Evolutionary conservation across 1,140 invertebrate species (phyloP), one percentile per base, ranked within the genome.

Genomic region (Sogatella furcifera): DNA sequence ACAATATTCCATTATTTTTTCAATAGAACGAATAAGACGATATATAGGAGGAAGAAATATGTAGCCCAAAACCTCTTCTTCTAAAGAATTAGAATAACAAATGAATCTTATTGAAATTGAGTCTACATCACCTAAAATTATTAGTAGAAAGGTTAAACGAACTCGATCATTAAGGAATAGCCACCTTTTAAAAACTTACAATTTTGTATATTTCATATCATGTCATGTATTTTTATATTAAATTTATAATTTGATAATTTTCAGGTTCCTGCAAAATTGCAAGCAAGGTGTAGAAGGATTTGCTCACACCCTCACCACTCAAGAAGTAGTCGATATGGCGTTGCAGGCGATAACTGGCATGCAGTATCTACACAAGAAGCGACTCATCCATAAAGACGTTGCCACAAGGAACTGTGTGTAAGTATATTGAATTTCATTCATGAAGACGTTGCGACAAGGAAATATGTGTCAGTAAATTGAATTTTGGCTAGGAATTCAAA

Each of bases 361-460:
- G 55, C 85, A 90, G 62, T 95, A 92, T 73, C 78, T 98, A 58
- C 95, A 98, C 70, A 85, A 89, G 14, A 86, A 92, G 67, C 83
- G 87, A 59, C 79, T 97, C 21, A 78, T 95, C 22, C 94, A 97
- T 71, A 88, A 88, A 73, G 95, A 97, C 72, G 78, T 97, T 52
- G 91, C 93, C n/a, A 84, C 89, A 17, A 85, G 93, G 70, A 96
- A 95, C 76, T 95, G 90, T 75, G 81, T 90, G 84, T 91, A 83
- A 83, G 86, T 88, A 34, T 5, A 55, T 10, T 28, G 15, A 53
- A 53, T n/a, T n/a, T 97, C 21, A 78, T 95, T 24, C 94, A 97
- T 71, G 88, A 88, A 73, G 95, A 97, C 72, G 78, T 97, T 52
- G 91, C 93, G n/a, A 84, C 89, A 15, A 85, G 93, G 70, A 96